These are phyloP conservation scores for Apamea sordens DNA, from an alignment of 2,888 invertebrate genomes.

Conservation along the genomic window DNA sequence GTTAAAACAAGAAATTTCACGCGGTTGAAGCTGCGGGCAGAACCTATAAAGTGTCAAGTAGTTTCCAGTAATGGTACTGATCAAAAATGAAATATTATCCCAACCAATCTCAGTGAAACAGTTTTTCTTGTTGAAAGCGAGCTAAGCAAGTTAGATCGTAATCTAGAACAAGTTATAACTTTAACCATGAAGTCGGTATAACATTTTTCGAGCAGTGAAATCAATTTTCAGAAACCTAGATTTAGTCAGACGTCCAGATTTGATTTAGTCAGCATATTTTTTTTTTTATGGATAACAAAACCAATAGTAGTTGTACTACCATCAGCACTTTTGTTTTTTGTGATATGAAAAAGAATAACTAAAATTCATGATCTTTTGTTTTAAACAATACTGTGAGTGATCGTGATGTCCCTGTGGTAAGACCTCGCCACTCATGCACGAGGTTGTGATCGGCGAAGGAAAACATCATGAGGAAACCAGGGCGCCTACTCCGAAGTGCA, in stretches of 20 bases:
- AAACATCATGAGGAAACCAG: background rate
- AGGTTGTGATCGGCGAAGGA: too few relatives aligned
- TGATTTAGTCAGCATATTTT: conserved; percentile 2
- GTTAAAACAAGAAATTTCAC: background rate
- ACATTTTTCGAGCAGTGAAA: conserved; percentile 23
- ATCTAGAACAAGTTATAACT: conserved; percentile 54
- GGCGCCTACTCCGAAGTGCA: too few relatives aligned
- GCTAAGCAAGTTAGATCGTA: conserved; percentile 26
- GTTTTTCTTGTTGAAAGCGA: conserved; percentile 41
- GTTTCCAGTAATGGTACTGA: background rate
- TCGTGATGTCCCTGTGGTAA: background rate
- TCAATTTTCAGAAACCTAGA: conserved; percentile 12
- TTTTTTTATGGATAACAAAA: background rate
- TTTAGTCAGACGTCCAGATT: background rate
- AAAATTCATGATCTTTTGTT: background rate
- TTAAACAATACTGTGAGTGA: background rate
- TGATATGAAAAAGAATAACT: background rate
- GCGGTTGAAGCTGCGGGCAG: background rate
- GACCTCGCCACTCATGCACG: too few relatives aligned
- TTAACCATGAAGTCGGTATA: conserved; percentile 3
- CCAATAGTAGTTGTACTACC: background rate
- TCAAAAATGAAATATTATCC: conserved; percentile 18
- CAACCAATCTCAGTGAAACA: conserved; percentile 23
- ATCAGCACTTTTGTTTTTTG: background rate
- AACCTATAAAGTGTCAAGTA: background rate